phyloP scores from a whole-genome alignment of 2,797 vertebrate genomes.

The Bradypus variegatus region DNA sequence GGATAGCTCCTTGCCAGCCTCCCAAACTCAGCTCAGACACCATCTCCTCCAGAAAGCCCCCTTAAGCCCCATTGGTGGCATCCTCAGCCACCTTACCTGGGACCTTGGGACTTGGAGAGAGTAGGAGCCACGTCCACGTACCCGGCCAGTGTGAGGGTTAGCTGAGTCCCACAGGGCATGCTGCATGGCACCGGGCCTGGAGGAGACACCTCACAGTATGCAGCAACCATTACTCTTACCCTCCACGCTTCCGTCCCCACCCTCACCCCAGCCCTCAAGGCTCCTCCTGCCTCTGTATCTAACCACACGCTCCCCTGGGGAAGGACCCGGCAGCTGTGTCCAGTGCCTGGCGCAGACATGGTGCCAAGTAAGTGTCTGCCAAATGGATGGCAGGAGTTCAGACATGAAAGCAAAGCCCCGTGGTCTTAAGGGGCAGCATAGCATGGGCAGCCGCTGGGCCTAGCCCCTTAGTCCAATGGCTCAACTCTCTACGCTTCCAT shows the following conservation, averaged over 20 bases:
- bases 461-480: not conserved
- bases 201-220: not conserved
- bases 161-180: too few species aligned
- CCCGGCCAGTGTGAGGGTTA: not conserved
- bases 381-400: not conserved
- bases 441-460: accelerated
- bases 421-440: accelerated
- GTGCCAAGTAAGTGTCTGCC: accelerated
- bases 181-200: accelerated
- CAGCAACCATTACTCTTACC: accelerated
- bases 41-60: not conserved
- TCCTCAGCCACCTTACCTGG: not conserved
- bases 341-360: not conserved
- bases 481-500: not conserved
- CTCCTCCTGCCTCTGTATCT: not conserved
- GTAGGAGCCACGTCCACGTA: not conserved
- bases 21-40: not conserved
- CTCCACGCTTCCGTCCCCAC: not conserved
- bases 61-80: accelerated
- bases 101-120: not conserved
- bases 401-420: too few species aligned
- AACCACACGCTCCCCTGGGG: too few species aligned
- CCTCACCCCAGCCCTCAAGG: not conserved
- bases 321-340: too few species aligned
- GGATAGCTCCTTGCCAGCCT: not conserved